Conservation (phyloP, 2,113 vertebrate species). For the Gasterosteus nipponicus region DNA sequence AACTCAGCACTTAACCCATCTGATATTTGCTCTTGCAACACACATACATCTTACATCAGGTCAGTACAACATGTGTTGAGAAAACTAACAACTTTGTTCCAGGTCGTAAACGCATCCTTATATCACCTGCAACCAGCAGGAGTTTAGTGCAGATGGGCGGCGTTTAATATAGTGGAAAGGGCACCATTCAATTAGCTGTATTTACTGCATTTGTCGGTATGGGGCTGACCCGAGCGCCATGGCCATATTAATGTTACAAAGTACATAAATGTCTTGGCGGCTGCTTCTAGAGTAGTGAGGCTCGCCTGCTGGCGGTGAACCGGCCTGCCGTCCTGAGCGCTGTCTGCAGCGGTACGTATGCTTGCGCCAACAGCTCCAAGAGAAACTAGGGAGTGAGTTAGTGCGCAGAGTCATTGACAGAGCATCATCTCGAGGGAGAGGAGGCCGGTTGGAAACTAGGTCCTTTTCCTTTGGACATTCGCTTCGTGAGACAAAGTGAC, state of each 20-base stretch:
- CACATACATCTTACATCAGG: not conserved
- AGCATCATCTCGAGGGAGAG: slow-evolving; percentile 26
- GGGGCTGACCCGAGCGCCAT: slow-evolving; percentile 17
- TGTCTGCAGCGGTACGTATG: slow-evolving; percentile 53
- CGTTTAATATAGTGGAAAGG: slow-evolving; percentile 24
- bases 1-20: not conserved
- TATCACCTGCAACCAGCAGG: slow-evolving; percentile 57
- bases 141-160: slow-evolving; percentile 59
- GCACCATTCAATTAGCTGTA: not conserved
- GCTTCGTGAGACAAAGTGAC: not conserved
- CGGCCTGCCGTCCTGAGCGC: slow-evolving; percentile 46
- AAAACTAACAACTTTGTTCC: not conserved
- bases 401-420: slow-evolving; percentile 5
- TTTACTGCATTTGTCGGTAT: not conserved
- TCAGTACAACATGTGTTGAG: not conserved
- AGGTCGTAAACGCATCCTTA: slow-evolving; percentile 40
- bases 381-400: slow-evolving; percentile 24
- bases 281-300: slow-evolving; percentile 24
- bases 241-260: not conserved
- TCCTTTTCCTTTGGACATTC: not conserved
- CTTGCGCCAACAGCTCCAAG: slow-evolving; percentile 27
- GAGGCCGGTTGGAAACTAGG: not conserved
- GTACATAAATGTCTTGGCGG: not conserved
- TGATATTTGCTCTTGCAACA: not conserved
- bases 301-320: slow-evolving; percentile 28